Conservation (phyloP, 1,140 invertebrate genomes). For the Gryon sp. region DNA sequence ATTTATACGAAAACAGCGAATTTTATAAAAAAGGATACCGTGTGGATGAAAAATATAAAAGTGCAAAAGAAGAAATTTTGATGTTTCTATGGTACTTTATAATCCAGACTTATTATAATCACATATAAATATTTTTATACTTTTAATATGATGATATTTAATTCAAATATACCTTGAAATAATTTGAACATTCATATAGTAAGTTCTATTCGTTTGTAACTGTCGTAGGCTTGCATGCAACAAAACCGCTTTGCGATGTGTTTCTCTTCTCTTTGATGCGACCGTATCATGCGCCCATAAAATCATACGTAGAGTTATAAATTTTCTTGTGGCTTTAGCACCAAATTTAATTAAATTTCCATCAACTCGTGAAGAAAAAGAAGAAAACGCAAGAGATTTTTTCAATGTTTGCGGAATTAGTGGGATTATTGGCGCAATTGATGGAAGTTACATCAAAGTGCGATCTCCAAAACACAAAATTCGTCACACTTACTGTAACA, state of each 20-base stretch:
- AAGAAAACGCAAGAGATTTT: conserved; percentile 15
- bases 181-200: too few relatives aligned
- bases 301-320: neutral
- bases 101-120: too few relatives aligned
- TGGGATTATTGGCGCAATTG: conserved; percentile 31
- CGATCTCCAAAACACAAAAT: conserved; percentile 52
- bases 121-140: conserved; percentile 5
- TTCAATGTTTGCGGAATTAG: conserved; percentile 23
- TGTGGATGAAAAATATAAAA: neutral
- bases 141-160: conserved; percentile 1
- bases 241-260: conserved; percentile 5
- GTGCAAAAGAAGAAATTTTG: conserved; percentile 28
- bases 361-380: conserved; percentile 8
- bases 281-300: neutral
- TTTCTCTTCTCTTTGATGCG: conserved; percentile 12
- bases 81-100: conserved; percentile 31
- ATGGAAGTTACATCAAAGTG: conserved; percentile 41
- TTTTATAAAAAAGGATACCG: conserved; percentile 19
- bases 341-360: too few relatives aligned
- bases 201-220: too few relatives aligned
- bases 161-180: too few relatives aligned
- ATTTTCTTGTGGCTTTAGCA: conserved; percentile 25
- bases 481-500: conserved; percentile 62
- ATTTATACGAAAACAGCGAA: conserved; percentile 26
- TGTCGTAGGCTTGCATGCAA: conserved; percentile 15